Evolutionary conservation across 2,888 invertebrate species (phyloP), one percentile per base, ranked within the genome.

Genomic region (Pheosia tremula): DNA sequence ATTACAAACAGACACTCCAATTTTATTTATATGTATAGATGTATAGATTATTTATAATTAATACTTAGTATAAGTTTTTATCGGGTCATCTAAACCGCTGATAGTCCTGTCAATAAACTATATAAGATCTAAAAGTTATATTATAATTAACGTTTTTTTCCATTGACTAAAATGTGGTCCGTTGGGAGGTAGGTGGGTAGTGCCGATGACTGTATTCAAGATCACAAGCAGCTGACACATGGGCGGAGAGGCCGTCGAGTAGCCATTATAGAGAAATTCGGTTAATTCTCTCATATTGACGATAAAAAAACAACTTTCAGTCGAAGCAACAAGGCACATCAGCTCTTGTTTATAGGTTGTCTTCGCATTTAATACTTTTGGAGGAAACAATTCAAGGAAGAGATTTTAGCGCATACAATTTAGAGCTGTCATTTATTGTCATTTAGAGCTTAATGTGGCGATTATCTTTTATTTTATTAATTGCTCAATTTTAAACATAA

Each of bases 171-270:
- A 66, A 69, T 68, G 69, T 69, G 57, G 67, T 63, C 56, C 63
- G 49, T 64, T 66, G 61, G 70, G 61, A 60, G 57, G 61, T 54
- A 70, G 63, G 74, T 75, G 74, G 74, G 74, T 56, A 62, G 69
- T 67, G 62, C 60, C 59, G 69, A 74, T 75, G 75, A 75, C 67
- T 66, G 67, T 69, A 68, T 69, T 70, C 72, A 75, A 75, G 74
- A 72, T 75, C 75, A 75, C 62, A 56, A 50, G 11, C 6, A 7
- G 4, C 60, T 69, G 71, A 69, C 75, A 73, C 68, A 75, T 63
- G 11, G 67, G 10, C 41, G 47, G 5, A 36, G 55, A 66, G 62
- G 38, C 60, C 59, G 58, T 49, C 54, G 58, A 64, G 59, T 62
- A 24, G 24, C 52, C 3, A 4, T 59, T 58, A 13, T n/a, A 2